Percentiles rank a stretch among this genome's conserved stretches.
These are phyloP conservation scores for Amphipoea oculea DNA, from an alignment of 2,888 invertebrate genomes.

Conservation along the genomic window DNA sequence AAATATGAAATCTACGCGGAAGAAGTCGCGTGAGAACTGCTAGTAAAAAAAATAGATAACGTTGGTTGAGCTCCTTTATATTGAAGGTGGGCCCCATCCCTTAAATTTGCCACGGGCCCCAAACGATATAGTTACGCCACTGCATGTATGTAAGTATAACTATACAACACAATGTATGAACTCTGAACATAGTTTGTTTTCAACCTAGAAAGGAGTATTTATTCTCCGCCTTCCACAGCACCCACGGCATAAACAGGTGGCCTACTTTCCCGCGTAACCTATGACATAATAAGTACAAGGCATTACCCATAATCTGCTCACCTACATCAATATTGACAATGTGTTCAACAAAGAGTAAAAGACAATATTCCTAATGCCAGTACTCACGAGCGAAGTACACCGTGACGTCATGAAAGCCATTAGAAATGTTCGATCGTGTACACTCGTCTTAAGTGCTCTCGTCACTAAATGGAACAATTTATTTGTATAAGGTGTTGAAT, in stretches of 20 bases:
- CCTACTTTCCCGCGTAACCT: not conserved
- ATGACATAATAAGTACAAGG: slow-evolving; percentile 1
- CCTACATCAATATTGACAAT: slow-evolving; percentile 13
- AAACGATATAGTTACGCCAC: too few species aligned
- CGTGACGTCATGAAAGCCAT: slow-evolving; percentile 59
- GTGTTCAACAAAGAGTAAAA: slow-evolving; percentile 23
- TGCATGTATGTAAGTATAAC: too few species aligned
- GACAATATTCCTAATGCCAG: slow-evolving; percentile 33
- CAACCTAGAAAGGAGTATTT: not conserved
- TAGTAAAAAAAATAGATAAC: too few species aligned
- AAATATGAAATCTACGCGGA: too few species aligned
- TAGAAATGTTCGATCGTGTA: slow-evolving; percentile 54
- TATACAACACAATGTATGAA: not conserved
- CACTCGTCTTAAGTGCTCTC: slow-evolving; percentile 51
- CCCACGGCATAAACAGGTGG: not conserved
- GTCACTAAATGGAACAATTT: slow-evolving; percentile 48
- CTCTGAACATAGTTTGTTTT: not conserved
- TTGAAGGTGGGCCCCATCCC: too few species aligned
- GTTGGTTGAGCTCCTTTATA: too few species aligned
- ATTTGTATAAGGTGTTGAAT: slow-evolving; percentile 47
- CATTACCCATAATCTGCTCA: not conserved
- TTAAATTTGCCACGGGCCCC: too few species aligned
- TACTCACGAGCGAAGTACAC: slow-evolving; percentile 33
- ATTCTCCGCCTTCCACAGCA: not conserved
- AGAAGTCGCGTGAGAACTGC: too few species aligned